Evolutionary conservation across 2,797 vertebrate genomes (phyloP), one percentile per base, ranked within the genome.

Genomic region (Sebastes baramenuke): DNA sequence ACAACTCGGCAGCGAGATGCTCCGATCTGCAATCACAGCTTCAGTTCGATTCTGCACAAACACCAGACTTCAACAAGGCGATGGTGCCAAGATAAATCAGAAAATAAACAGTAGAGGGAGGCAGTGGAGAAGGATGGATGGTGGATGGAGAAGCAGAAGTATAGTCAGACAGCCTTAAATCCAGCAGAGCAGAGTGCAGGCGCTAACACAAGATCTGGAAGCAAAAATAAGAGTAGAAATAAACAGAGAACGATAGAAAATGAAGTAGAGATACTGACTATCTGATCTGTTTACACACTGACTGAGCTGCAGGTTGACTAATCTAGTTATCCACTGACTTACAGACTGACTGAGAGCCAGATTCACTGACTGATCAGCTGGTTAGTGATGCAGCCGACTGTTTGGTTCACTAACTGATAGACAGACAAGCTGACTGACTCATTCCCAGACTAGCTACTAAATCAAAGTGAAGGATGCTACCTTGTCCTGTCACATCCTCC

Each of bases 401-500:
- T 27, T 25, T 14, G 25, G 3, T 58, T 8, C 14, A 27, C 56
- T 16, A 16, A 29, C 3, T 18, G 25, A 58, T 27, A 8, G 24
- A 58, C 6, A 25, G 7, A 27, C 24, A 25, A 27, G 34, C 9
- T 8, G n/a, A 22, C 58, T 4, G 54, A 27, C 38, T 75, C 20
- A 14, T 24, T 32, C 56, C 22, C 34, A 0, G 27, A 24, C 30
- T n/a, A 5, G 34, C 72, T 55, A 8, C 27, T 62, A 62, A 67
- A 52, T 66, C 64, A 56, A 32, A 60, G 42, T 12, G 36, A 77
- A 49, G 55, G 72, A 58, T 42, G 80, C 71, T 82, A 18, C 75
- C 66, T 81, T 22, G 25, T 79, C 34, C 83, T 25, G 72, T 75
- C 83, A 82, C 87, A 29, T 88, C 89, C 86, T 87, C 65, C 56